Evolutionary conservation across 1,140 invertebrate genomes (phyloP).

Genomic region (Aphelenchoides fujianensis): DNA sequence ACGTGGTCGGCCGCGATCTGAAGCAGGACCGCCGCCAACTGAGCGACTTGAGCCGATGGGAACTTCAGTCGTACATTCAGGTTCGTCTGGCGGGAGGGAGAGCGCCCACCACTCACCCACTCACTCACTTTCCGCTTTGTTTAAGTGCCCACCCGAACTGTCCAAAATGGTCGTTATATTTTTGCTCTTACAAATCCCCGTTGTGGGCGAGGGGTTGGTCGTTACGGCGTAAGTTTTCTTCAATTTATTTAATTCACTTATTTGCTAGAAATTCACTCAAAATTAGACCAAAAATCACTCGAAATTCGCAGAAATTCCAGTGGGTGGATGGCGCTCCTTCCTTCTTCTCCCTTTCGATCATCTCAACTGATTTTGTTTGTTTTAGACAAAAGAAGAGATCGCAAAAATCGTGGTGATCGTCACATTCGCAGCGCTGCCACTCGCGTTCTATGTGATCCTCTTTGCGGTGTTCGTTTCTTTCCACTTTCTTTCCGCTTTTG

Average conservation of each 20-base stretch:
- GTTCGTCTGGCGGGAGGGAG: slow-evolving; percentile 10
- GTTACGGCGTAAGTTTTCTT: slow-evolving; percentile 21
- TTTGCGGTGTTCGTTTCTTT: neutral
- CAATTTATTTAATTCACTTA: too few relatives aligned
- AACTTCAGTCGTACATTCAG: slow-evolving; percentile 24
- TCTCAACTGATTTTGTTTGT: too few relatives aligned
- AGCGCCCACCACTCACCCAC: neutral
- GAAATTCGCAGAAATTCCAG: too few relatives aligned
- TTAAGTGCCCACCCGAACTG: slow-evolving; percentile 20
- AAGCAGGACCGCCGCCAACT: neutral
- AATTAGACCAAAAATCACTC: too few relatives aligned
- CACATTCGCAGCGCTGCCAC: slow-evolving; percentile 14
- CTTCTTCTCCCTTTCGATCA: too few relatives aligned
- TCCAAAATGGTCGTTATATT: slow-evolving; percentile 14
- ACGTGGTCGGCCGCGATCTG: slow-evolving; percentile 10
- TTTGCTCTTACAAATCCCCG: slow-evolving; percentile 18
- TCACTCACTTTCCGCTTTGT: too few relatives aligned
- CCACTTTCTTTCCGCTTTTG: neutral
- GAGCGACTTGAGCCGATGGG: neutral
- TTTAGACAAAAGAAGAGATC: slow-evolving; percentile 17
- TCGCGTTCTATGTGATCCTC: slow-evolving; percentile 9
- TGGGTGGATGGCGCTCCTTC: too few relatives aligned
- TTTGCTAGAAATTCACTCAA: too few relatives aligned
- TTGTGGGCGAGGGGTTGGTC: slow-evolving; percentile 15
- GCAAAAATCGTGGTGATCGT: slow-evolving; percentile 22